phyloP scores from a whole-genome alignment of 2,888 invertebrate genomes.

The Epistrophe grossulariae region DNA sequence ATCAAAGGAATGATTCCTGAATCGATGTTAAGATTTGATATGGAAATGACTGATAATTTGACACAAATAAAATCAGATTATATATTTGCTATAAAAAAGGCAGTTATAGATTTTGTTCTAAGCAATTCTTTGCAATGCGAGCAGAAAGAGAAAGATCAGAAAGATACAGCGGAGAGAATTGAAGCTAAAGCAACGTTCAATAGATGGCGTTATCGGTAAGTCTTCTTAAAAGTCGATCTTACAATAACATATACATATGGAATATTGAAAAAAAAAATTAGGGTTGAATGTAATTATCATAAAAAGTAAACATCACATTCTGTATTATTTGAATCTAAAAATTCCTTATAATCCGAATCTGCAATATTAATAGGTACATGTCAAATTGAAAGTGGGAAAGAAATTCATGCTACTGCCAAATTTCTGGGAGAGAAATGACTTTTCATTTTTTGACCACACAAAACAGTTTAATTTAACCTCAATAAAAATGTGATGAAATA shows the following conservation, averaged over 20 bases:
- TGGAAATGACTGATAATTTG: conserved; percentile 86
- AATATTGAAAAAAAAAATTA: too few species aligned
- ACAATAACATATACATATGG: neutral
- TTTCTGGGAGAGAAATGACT: too few species aligned
- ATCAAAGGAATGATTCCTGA: conserved; percentile 88
- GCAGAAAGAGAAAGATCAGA: conserved; percentile 72
- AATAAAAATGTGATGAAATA: too few species aligned
- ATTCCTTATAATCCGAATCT: too few species aligned
- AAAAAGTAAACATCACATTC: too few species aligned
- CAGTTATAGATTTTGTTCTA: conserved; percentile 95
- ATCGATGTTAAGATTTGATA: conserved; percentile 87
- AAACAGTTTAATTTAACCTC: too few species aligned
- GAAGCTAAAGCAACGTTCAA: conserved; percentile 87
- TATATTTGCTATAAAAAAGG: conserved; percentile 94
- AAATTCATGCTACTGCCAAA: too few species aligned
- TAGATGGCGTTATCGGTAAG: conserved; percentile 87
- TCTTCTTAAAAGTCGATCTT: conserved; percentile 30
- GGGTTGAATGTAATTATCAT: too few species aligned
- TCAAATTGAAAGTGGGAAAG: too few species aligned
- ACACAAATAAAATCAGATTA: conserved; percentile 94
- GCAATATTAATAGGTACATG: too few species aligned
- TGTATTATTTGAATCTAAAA: too few species aligned
- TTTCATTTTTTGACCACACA: too few species aligned
- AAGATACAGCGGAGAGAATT: conserved; percentile 82
- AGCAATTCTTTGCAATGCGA: conserved; percentile 87